These are phyloP conservation scores for Bombus confusus DNA, from an alignment of 1,140 invertebrate species.

Conservation along the genomic window DNA sequence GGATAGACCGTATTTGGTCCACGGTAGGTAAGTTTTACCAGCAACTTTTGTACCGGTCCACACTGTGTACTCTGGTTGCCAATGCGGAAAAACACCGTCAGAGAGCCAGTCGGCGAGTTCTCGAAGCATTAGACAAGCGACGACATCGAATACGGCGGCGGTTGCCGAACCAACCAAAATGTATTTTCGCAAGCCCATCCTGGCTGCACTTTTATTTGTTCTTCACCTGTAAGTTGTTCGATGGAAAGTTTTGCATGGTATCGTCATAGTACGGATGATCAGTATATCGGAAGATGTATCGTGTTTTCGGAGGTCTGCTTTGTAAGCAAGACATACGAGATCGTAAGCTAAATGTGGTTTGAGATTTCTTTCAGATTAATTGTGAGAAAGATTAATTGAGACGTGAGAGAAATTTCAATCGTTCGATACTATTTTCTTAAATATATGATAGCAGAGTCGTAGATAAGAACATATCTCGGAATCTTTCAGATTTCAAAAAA, in stretches of 20 bases:
- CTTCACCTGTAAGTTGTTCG: not conserved
- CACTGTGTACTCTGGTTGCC: conserved; percentile 30
- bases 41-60: conserved; percentile 57
- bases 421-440: too few relatives aligned
- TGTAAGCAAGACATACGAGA: too few relatives aligned
- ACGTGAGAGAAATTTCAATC: too few relatives aligned
- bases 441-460: too few relatives aligned
- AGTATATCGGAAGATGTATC: not conserved
- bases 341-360: too few relatives aligned
- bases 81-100: conserved; percentile 59
- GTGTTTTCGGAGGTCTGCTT: not conserved
- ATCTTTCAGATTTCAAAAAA: too few relatives aligned
- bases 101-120: conserved; percentile 37
- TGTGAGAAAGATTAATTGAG: too few relatives aligned
- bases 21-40: conserved; percentile 61
- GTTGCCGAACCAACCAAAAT: conserved; percentile 43
- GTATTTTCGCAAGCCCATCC: not conserved
- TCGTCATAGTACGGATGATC: too few relatives aligned
- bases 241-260: not conserved
- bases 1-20: conserved; percentile 53
- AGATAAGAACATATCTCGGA: too few relatives aligned
- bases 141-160: not conserved
- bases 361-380: too few relatives aligned
- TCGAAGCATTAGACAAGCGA: conserved; percentile 46
- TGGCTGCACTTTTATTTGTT: not conserved